Conservation (phyloP, 2,888 invertebrate genomes). For the Tromatobia lineatoria region DNA sequence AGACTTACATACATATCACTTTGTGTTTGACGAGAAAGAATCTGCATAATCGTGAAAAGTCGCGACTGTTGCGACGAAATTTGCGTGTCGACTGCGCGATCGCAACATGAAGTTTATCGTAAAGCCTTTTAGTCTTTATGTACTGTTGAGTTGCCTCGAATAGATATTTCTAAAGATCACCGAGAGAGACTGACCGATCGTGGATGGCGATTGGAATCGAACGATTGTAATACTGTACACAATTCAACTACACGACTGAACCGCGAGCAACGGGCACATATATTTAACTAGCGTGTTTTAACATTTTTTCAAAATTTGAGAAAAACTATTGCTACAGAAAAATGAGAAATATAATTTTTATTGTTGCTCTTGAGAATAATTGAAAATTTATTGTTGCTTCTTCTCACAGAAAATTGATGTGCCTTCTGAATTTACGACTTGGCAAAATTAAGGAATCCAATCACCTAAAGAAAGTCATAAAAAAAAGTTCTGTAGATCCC, state of each 20-base stretch:
- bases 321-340: too few relatives aligned
- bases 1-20: conserved; percentile 59
- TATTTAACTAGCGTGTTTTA: neutral
- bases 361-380: too few relatives aligned
- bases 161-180: conserved; percentile 50
- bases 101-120: conserved; percentile 31
- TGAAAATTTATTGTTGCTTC: too few relatives aligned
- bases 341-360: too few relatives aligned
- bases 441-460: too few relatives aligned
- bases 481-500: too few relatives aligned
- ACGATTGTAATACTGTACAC: conserved; percentile 42
- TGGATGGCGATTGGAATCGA: conserved; percentile 44
- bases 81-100: neutral
- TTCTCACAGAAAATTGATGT: too few relatives aligned
- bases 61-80: neutral
- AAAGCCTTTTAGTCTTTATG: conserved; percentile 49
- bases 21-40: conserved; percentile 34
- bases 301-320: too few relatives aligned
- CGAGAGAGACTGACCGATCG: conserved; percentile 62
- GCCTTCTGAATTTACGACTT: too few relatives aligned
- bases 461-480: too few relatives aligned
- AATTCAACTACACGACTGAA: conserved; percentile 55
- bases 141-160: conserved; percentile 35
- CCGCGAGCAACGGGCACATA: conserved; percentile 51
- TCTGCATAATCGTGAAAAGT: neutral